Evolutionary conservation across 2,113 vertebrate species (phyloP), one percentile per base, ranked within the genome.

Genomic region (Apaloderma vittatum): DNA sequence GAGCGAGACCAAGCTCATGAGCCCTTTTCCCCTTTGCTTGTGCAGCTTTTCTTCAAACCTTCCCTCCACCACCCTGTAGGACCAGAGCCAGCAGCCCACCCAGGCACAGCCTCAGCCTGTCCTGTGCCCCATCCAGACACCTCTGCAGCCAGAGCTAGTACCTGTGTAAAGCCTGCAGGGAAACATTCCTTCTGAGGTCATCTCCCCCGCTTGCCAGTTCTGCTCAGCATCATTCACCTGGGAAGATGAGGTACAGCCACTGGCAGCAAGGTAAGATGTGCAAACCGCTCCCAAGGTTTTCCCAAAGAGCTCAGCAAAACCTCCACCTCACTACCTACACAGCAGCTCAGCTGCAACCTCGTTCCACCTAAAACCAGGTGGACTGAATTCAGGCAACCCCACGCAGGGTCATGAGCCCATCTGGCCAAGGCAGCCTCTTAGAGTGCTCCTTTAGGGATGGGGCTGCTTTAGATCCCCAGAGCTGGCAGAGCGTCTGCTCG

Each of bases 281-380:
- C 32, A 68, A 57, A 24, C 65, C 9, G 2, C 58, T 65, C 8
- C 58, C 6, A 27, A 46, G 17, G 1, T 8, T 1, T 0, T 4
- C 51, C 57, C 8, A 1, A 18, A 14, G 12, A 15, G 2, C 52
- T 2, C 20, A 49, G 1, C 17, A 32, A 13, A 36, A 13, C 0
- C 15, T 40, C 36, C 1, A 0, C 26, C 10, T 3, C 12, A 6
- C 32, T 3, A 7, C 1, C 34, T 8, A 4, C 7, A 14, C 2
- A 51, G 5, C 12, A 72, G 8, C 51, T n/a, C 15, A 11, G 3
- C 7, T 26, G 1, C 3, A 22, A 40, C 5, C 29, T 43, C 5
- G n/a, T n/a, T n/a, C n/a, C n/a, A n/a, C n/a, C 4, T 59, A 36
- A 67, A 59, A 21, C 22, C n/a, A 73, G 73, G 67, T 49, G 66